Evolutionary conservation across 2,797 vertebrate species (phyloP), one percentile per base, ranked within the genome.

Genomic region (Onychomys leucogaster): DNA sequence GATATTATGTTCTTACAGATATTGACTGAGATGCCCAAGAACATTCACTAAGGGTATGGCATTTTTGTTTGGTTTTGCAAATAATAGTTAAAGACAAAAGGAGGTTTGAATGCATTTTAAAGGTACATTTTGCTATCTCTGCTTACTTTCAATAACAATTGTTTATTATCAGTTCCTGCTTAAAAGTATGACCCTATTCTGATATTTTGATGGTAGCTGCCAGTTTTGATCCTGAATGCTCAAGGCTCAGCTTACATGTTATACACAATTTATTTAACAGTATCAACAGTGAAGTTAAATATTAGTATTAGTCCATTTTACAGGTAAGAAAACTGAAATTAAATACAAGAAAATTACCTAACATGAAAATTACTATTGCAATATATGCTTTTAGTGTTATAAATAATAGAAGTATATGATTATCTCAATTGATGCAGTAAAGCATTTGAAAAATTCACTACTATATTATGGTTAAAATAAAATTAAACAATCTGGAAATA

Each of bases 321-420:
- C 11, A 81, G 49, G 5, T n/a, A 89, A 89, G n/a, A 76, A 88
- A 88, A 71, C 29, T 89, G 34, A 89, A 91, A 83, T 84, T 94
- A 94, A 46, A 84, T 83, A 67, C 89, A 63, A 71, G 6, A 4
- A 67, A 81, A 23, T 86, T 85, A 7, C 34, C 89, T 63, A 91
- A 61, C 67, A 55, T 88, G 29, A 80, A 82, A 91, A 73, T 71
- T 29, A 91, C 23, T n/a, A 34, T 71, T 14, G 10, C 69, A 71
- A 61, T n/a, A 91, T 37, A 34, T 46, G 19, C n/a, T n/a, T 29
- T 80, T 49, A 86, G 52, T 9, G 41, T 4, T 78, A 71, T 78
- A 34, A 71, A 90, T 17, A 11, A 34, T 52, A 55, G 57, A 69
- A 29, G 37, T 37, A 73, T 11, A 29, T 87, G 61, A 63, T 81